Evolutionary conservation across 2,113 vertebrate species (phyloP), one percentile per base, ranked within the genome.

Genomic region (Cyanistes caeruleus): DNA sequence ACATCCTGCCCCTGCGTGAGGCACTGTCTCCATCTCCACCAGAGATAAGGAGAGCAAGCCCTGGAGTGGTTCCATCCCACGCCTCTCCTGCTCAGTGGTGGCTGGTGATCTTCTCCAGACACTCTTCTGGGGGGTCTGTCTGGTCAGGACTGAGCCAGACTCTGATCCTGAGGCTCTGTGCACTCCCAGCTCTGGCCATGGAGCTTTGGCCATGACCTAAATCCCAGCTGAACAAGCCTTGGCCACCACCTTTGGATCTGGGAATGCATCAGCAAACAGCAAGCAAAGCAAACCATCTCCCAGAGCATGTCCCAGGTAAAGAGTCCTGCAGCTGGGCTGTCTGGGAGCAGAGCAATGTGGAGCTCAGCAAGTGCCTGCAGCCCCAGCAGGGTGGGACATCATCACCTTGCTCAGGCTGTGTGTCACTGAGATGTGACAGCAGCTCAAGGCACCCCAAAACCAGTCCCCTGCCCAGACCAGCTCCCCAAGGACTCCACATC

Each of bases 321-420:
- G 22, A 48, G 6, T 2, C 33, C 24, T 13, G n/a, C 37, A 10
- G 0, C 33, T 65, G 73, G 46, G 33, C 43, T 84, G 33, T 10
- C 18, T 43, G 67, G 46, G 33, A 48, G 27, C 2, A 15, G 20
- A 73, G 30, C 52, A 22, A 1, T 0, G 1, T 4, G 39, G 33
- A 49, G 53, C 46, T 74, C 70, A 70, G 78, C 30, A 23, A 8
- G 8, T 30, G 35, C 52, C 24, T 55, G 27, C 27, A n/a, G 78
- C 63, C 31, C 43, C 56, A 82, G 12, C 31, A 27, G 17, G 52
- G 37, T 0, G 0, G 41, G 48, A 44, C 1, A 2, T 4, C 0
- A 2, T 13, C 43, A 25, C 53, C 22, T 13, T 19, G 37, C 8
- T 37, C 49, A 37, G 39, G 17, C 13, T 48, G 2, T 33, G 51